Conservation (phyloP, 2,888 invertebrate genomes). For the Myopa testacea region DNA sequence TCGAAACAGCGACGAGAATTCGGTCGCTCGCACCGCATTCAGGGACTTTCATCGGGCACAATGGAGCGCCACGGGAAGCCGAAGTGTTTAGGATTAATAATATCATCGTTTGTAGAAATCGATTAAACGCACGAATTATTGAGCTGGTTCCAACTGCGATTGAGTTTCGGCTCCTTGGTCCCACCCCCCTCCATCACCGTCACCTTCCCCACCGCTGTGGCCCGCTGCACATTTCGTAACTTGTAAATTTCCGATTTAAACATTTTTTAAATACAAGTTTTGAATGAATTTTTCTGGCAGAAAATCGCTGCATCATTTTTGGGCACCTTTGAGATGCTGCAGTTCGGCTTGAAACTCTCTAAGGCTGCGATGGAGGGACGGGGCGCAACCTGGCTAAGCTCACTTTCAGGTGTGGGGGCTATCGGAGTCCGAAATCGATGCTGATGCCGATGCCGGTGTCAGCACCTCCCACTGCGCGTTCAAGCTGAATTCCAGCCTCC, state of each 20-base stretch:
- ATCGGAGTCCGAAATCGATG: background rate
- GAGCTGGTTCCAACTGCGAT: background rate
- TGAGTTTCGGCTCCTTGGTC: background rate
- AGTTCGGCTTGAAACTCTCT: constrained; percentile 4
- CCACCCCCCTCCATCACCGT: background rate
- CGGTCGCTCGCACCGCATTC: too few relatives aligned
- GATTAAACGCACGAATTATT: constrained; percentile 58
- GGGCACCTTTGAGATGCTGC: background rate
- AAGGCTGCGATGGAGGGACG: background rate
- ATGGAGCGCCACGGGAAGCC: constrained; percentile 48
- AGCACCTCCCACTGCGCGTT: constrained; percentile 12
- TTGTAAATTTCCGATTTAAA: background rate
- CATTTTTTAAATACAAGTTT: constrained; percentile 11
- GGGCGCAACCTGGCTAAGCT: background rate
- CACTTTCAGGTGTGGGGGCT: background rate
- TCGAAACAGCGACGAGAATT: background rate
- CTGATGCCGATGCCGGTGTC: background rate
- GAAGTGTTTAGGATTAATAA: constrained; percentile 47
- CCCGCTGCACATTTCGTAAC: background rate
- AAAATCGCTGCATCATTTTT: background rate
- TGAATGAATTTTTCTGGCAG: constrained; percentile 33
- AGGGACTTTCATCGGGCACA: background rate
- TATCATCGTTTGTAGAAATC: constrained; percentile 55
- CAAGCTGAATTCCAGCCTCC: background rate
- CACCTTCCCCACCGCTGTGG: background rate